These are phyloP conservation scores for Trichoplusia ni DNA, from an alignment of 1,140 invertebrate species.

Conservation along the genomic window DNA sequence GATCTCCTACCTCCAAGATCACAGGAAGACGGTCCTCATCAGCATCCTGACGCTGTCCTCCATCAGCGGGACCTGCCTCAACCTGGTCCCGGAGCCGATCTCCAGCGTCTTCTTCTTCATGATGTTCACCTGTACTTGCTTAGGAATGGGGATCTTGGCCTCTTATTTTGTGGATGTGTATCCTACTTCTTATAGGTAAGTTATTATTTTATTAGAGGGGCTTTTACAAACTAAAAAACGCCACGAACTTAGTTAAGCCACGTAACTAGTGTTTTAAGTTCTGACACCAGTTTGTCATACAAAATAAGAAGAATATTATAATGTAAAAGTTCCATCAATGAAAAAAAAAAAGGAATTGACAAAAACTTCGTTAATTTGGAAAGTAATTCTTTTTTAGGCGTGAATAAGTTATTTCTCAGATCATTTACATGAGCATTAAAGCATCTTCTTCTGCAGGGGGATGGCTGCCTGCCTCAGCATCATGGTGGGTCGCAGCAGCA, in stretches of 20 bases:
- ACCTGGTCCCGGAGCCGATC: constrained; percentile 63
- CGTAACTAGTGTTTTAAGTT: too few species aligned
- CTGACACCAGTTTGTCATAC: too few species aligned
- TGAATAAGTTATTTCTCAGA: background rate
- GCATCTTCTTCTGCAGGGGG: constrained; percentile 60
- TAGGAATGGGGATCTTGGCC: constrained; percentile 70
- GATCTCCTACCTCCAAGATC: constrained; percentile 64
- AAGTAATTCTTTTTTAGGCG: too few species aligned
- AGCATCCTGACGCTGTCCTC: constrained; percentile 55
- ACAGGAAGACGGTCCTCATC: constrained; percentile 51
- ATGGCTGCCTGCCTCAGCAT: constrained; percentile 73
- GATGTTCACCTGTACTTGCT: constrained; percentile 65
- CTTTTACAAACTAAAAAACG: background rate
- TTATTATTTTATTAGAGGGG: constrained; percentile 3
- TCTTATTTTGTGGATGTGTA: constrained; percentile 74
- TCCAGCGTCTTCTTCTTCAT: constrained; percentile 70
- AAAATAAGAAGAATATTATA: too few species aligned
- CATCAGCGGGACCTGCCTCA: constrained; percentile 54
- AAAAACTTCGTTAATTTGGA: background rate
- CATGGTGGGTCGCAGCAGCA: constrained; percentile 69
- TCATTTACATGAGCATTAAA: too few species aligned
- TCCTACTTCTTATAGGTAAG: constrained; percentile 70
- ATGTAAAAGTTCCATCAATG: too few species aligned
- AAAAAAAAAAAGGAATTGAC: too few species aligned
- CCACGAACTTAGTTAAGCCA: background rate